A percentile compares a stretch with the other conserved stretches of the same genome.
Conservation (phyloP, 2,113 vertebrate species). For the Podarcis raffonei region DNA sequence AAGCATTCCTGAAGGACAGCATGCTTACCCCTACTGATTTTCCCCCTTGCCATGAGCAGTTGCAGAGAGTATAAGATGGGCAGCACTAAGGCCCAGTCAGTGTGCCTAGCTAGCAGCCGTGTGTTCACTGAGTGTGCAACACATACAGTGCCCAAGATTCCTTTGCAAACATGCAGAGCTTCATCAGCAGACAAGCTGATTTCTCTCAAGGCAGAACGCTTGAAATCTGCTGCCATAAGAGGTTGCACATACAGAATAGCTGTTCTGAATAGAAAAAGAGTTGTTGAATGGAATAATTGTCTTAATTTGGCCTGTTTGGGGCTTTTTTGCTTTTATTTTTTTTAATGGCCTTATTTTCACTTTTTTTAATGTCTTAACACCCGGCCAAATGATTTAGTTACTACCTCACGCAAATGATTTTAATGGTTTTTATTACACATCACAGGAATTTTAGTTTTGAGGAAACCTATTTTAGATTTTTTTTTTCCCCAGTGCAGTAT, state of each 20-base stretch:
- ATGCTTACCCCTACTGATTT: neutral
- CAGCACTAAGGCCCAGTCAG: neutral
- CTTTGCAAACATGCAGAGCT: neutral
- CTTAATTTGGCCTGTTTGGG: neutral
- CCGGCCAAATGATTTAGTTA: slow-evolving; percentile 85
- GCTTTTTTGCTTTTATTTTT: neutral
- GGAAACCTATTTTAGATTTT: slow-evolving; percentile 74
- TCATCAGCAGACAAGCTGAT: neutral
- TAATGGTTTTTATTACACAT: slow-evolving; percentile 73
- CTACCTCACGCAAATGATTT: slow-evolving; percentile 84
- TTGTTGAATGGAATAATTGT: neutral
- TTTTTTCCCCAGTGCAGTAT: slow-evolving; percentile 72
- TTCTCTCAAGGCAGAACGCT: neutral
- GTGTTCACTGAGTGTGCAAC: neutral
- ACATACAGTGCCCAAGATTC: neutral
- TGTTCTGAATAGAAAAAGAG: neutral
- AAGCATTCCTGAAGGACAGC: neutral
- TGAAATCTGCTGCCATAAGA: neutral
- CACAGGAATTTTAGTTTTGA: slow-evolving; percentile 73
- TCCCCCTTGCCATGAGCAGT: neutral
- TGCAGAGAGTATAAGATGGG: neutral
- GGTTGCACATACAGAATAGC: neutral
- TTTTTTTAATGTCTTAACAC: slow-evolving; percentile 74
- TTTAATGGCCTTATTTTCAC: slow-evolving; percentile 74
- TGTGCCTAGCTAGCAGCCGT: neutral